A percentile compares a stretch with the other conserved stretches of the same genome.
These are phyloP conservation scores for Sclerodermus sp. DNA, from an alignment of 2,888 invertebrate species.

Conservation along the genomic window DNA sequence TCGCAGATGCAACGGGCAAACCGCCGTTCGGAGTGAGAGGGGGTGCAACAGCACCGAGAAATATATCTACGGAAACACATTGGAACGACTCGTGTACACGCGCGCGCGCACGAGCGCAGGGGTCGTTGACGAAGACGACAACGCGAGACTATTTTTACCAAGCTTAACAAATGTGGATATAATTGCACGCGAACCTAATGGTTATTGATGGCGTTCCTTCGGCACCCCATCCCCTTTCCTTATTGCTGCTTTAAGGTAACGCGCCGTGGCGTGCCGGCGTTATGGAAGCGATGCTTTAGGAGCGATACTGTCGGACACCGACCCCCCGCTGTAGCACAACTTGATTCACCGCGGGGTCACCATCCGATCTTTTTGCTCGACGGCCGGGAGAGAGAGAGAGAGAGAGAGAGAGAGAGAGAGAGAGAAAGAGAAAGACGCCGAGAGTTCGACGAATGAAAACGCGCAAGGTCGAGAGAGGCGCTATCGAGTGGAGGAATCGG, in stretches of 20 bases:
- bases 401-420: too few relatives aligned
- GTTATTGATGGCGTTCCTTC: constrained; percentile 49
- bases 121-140: constrained; percentile 2
- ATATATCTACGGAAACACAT: too few relatives aligned
- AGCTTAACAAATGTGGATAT: constrained; percentile 47
- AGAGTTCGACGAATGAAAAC: too few relatives aligned
- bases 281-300: constrained; percentile 41
- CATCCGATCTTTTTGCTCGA: constrained; percentile 7
- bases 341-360: constrained; percentile 40
- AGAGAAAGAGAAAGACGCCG: too few relatives aligned
- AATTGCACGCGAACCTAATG: constrained; percentile 51
- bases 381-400: too few relatives aligned
- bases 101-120: too few relatives aligned
- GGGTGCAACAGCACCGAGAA: too few relatives aligned
- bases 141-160: constrained; percentile 16
- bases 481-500: too few relatives aligned
- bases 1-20: too few relatives aligned
- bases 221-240: constrained; percentile 13
- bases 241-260: constrained; percentile 26
- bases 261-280: constrained; percentile 27
- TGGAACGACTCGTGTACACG: too few relatives aligned
- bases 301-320: constrained; percentile 45
- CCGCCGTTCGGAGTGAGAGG: too few relatives aligned
- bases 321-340: constrained; percentile 45
- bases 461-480: too few relatives aligned